Base-by-base conservation (phyloP, 1,140 invertebrate genomes). In the Bombus terrestris region DNA sequence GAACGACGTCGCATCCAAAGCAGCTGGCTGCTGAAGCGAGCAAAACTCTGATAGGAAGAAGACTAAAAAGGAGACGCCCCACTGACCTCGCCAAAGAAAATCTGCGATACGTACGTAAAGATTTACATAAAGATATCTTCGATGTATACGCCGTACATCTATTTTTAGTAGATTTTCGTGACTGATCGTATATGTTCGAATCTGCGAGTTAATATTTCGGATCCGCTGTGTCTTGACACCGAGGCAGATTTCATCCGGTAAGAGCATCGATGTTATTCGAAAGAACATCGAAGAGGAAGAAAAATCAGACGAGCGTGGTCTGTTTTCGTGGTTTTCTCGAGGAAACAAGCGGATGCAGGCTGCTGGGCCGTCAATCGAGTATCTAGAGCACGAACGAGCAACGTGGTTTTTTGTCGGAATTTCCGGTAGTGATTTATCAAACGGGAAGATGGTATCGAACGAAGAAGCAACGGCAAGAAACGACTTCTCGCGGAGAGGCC, bases 341-440 rank as follows among this genome's bases (percentile, higher is more conserved):
- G 62, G 43, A 72, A 80, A 85, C 47, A 73, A 43, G 18, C 62
- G 79, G 35, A 72, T 39, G 72, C 25, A 39, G 86, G 79, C 32
- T 78, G 88, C 68, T 86, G 78, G 82, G 83, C 89, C 89, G 89
- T 87, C 91, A 92, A 94, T 95, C 93, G 94, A 91, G 88, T 90
- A 95, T 95, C 88, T 94, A 91, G 94, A 94, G 90, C 94, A 89
- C 88, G 89, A 93, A 89, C 86, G 72, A 86, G 84, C 86, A 90
- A 92, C 90, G 87, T 73, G 68, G 53, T 88, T 94, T 95, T 95
- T 94, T 94, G 92, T 78, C 74, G 81, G 92, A 93, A 94, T 95
- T 94, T 95, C 94, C 94, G 94, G 94, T 94, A 92, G 92, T 92
- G 91, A 95, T 95, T 94, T 94, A 95, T 95, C 94, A 95, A 94